Percentiles rank a stretch among this genome's conserved stretches.
These are phyloP conservation scores for Turritopsis dohrnii DNA, from an alignment of 30 jellyfish, hydroid and myxozoan genomes.

Conservation along the genomic window DNA sequence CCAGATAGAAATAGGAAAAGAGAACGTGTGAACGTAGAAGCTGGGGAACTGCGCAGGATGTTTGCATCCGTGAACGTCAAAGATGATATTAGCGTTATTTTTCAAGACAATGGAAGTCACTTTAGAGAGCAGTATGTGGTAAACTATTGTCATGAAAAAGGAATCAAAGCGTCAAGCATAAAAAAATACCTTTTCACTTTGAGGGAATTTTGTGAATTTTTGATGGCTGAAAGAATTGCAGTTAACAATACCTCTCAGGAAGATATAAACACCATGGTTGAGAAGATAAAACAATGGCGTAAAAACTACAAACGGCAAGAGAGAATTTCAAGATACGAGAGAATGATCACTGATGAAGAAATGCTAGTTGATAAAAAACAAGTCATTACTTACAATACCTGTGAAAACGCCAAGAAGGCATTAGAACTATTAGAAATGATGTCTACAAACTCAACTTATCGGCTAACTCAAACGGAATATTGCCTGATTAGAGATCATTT, in stretches of 20 bases:
- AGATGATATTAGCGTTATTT: conserved; percentile 4
- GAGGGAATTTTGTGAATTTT: conserved; percentile 8
- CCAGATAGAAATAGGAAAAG: conserved; percentile 12
- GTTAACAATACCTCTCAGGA: neutral
- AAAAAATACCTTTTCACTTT: conserved; percentile 20
- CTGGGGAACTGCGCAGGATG: conserved; percentile 11
- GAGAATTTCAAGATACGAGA: conserved; percentile 8
- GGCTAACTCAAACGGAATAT: neutral
- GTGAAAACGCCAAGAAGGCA: neutral
- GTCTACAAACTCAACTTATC: neutral
- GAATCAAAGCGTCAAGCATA: conserved; percentile 2
- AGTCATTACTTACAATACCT: neutral
- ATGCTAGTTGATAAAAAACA: conserved; percentile 7
- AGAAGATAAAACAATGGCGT: conserved; percentile 15
- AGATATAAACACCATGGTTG: neutral
- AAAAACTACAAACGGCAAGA: conserved; percentile 9
- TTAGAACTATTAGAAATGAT: conserved; percentile 9
- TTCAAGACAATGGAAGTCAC: conserved; percentile 1
- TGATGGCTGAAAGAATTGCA: neutral
- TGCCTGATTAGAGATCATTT: conserved; percentile 5
- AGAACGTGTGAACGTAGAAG: conserved; percentile 8
- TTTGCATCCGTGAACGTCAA: conserved; percentile 1
- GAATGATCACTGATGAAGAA: conserved; percentile 7
- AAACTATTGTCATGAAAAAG: neutral
- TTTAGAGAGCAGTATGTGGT: conserved; percentile 1